Evolutionary conservation across 2,113 vertebrate species (phyloP), one percentile per base, ranked within the genome.

Genomic region (Oxyruncus cristatus): DNA sequence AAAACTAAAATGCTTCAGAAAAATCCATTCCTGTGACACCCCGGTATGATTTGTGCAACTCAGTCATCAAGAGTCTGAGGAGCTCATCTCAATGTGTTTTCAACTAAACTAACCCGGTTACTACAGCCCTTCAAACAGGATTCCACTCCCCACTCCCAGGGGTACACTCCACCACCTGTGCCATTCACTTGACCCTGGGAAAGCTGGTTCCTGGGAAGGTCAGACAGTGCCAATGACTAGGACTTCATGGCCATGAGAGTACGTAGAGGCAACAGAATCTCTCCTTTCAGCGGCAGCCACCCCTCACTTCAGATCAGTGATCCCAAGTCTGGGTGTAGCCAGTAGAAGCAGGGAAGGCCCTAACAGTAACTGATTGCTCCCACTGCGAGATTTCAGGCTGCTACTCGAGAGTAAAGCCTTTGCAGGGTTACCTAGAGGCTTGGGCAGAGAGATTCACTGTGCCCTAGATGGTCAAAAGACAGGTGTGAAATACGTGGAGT

Each of bases 231-330:
- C 56, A 39, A 8, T 21, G 26, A 8, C 35, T 52, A 56, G 9
- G 46, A 18, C 50, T 46, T 28, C 0, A 0, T 28, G 50, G 55
- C 81, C 73, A 32, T 8, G 33, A 66, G 5, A 67, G 33, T 27
- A 4, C 4, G 37, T 2, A 22, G 30, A 47, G 30, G 37, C 14
- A 53, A 11, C 14, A 79, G 56, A 28, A 28, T 4, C 35, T 37
- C 50, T 85, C 28, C 37, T 83, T 46, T 39, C 35, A 24, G 74
- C 4, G 24, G n/a, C 46, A 58, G n/a, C 61, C 35, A 10, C 41
- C 27, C 15, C 32, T 80, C 26, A 8, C 11, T 78, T 62, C n/a
- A 52, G 18, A 35, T 19, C 49, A 72, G 14, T 7, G 24, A 75
- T 9, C 9, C 23, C 9, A 68, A 44, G 11, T 11, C 35, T 28